Percentiles rank a stretch among this genome's conserved stretches.
Evolutionary conservation across 2,113 vertebrate species (phyloP).

Genomic region (Willisornis vidua): DNA sequence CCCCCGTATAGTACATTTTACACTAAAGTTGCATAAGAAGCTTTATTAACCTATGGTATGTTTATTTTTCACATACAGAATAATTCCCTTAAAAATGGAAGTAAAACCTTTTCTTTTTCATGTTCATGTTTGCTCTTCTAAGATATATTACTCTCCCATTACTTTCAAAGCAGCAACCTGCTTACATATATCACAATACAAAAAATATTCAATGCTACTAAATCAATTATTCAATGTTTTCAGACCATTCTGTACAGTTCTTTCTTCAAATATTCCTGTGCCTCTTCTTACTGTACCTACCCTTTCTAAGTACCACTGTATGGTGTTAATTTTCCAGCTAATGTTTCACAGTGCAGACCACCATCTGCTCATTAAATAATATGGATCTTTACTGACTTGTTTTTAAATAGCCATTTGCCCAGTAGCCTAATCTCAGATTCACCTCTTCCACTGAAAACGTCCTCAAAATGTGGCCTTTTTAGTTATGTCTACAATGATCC

Average conservation of each 20-base stretch:
- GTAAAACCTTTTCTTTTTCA: background rate
- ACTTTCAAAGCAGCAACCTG: background rate
- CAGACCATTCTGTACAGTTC: background rate
- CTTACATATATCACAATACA: background rate
- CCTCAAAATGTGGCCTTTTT: background rate
- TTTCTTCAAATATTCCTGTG: background rate
- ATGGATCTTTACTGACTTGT: background rate
- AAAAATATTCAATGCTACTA: background rate
- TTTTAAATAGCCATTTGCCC: background rate
- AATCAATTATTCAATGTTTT: background rate
- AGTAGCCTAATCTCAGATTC: background rate
- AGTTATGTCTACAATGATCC: background rate
- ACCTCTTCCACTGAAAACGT: background rate
- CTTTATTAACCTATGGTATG: background rate
- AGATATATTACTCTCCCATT: background rate
- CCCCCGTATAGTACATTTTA: background rate
- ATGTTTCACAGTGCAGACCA: background rate
- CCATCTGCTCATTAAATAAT: background rate
- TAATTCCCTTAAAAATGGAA: background rate
- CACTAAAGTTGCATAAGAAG: background rate
- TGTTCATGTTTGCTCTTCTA: background rate
- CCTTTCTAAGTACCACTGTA: background rate
- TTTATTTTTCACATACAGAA: background rate
- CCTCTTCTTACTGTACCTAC: background rate
- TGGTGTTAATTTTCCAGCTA: background rate